phyloP scores from a whole-genome alignment of 2,888 invertebrate genomes.

The Miltochrista miniata region DNA sequence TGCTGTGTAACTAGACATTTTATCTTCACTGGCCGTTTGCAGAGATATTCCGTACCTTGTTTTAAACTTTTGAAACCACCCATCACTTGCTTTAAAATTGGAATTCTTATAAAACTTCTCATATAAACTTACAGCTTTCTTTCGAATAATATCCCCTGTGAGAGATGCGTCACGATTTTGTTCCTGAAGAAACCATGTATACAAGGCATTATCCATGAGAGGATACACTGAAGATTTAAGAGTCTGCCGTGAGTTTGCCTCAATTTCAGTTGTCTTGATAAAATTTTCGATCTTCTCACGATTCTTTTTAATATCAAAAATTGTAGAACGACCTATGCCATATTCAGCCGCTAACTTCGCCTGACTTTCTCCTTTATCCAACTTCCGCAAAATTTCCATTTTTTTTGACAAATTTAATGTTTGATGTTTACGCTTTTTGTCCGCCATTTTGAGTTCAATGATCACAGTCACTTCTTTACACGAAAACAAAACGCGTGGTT shows the following conservation, averaged over 20 bases:
- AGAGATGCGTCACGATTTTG: too few relatives aligned
- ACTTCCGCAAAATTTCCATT: conserved; percentile 37
- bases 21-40: too few relatives aligned
- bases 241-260: background rate
- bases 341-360: conserved; percentile 35
- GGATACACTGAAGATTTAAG: conserved; percentile 5
- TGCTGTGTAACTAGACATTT: too few relatives aligned
- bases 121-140: too few relatives aligned
- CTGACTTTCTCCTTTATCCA: conserved; percentile 38
- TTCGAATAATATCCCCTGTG: too few relatives aligned
- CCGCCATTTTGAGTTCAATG: too few relatives aligned
- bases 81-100: too few relatives aligned
- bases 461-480: too few relatives aligned
- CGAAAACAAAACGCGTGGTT: too few relatives aligned
- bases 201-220: background rate
- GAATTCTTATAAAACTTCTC: too few relatives aligned
- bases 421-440: background rate
- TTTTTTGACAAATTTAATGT: conserved; percentile 19
- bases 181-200: background rate
- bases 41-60: too few relatives aligned
- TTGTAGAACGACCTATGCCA: conserved; percentile 15
- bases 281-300: conserved; percentile 32
- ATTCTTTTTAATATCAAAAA: conserved; percentile 30
- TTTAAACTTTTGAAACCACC: too few relatives aligned
- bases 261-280: conserved; percentile 28